Conservation (phyloP, 2,888 invertebrate species). For the Neoscelio sp. region DNA sequence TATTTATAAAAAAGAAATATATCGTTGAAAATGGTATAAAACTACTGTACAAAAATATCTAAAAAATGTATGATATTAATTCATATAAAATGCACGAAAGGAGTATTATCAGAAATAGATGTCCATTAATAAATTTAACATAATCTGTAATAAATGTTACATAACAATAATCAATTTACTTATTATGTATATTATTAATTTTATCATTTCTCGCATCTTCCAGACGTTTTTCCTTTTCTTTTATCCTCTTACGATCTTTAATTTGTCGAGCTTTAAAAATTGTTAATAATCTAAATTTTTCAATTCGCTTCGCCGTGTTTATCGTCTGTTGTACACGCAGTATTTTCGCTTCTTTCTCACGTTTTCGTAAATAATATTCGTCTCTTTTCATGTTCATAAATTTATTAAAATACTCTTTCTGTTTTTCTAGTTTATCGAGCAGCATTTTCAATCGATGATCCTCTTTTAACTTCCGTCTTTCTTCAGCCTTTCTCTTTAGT, state of each 20-base stretch:
- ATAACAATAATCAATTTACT: slow-evolving; percentile 61
- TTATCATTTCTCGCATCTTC: slow-evolving; percentile 64
- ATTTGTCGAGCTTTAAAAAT: slow-evolving; percentile 69
- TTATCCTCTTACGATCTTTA: slow-evolving; percentile 71
- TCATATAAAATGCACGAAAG: neutral
- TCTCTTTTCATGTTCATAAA: slow-evolving; percentile 50
- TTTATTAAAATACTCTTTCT: slow-evolving; percentile 26
- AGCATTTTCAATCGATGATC: slow-evolving; percentile 22
- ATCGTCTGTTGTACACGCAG: slow-evolving; percentile 62
- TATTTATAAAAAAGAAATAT: no score
- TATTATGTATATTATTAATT: slow-evolving; percentile 68
- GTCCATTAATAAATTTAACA: neutral
- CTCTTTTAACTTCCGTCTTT: slow-evolving; percentile 38
- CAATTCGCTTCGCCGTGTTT: slow-evolving; percentile 59
- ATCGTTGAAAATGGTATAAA: neutral
- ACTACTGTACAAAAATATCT: neutral
- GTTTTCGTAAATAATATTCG: slow-evolving; percentile 27
- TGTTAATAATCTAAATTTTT: slow-evolving; percentile 68
- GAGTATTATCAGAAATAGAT: neutral
- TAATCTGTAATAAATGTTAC: neutral
- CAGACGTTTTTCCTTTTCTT: slow-evolving; percentile 64
- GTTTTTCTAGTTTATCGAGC: slow-evolving; percentile 10
- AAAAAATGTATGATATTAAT: no score
- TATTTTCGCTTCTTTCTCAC: slow-evolving; percentile 55
- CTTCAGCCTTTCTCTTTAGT: slow-evolving; percentile 8